Base-by-base conservation (phyloP, 1,140 invertebrate genomes). In the Ceratoteleas bidentatus region DNA sequence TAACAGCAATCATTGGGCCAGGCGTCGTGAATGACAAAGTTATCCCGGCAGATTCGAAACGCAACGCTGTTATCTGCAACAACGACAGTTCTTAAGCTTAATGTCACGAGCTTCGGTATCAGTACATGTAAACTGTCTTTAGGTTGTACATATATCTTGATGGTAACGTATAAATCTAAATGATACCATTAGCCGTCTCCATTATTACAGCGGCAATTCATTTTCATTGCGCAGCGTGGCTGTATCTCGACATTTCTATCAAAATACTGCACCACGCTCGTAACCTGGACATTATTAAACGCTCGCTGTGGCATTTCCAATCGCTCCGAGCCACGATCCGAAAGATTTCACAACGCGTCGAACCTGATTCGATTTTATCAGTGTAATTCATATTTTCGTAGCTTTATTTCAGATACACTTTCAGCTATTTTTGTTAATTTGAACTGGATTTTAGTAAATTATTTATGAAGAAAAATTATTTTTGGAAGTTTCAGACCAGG, bases 81-180 rank as follows among this genome's bases (percentile, higher is more conserved):
- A 70, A 2, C 8, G 14, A 33, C 32, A n/a, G 47, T 53, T 45
- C 57, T 70, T 53, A 61, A 45, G 11, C 47, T 70, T 61, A 70
- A 70, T 45, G 49, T 13, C 13, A 43, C 16, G 14, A 36, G 32
- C 15, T 70, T 43, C 57, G 34, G 36, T 72, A 62, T 62, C 68
- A 62, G 38, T 13, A 54, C 49, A 72, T 62, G 68, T 57, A 62
- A 57, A 73, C 58, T 64, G 70, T 64, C 70, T 73, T 73, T 64
- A 57, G 40, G 36, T 57, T 9, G 60, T 14, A 16, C 33, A 14
- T 73, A 64, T 64, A 64, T 57, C 60, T 73, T 64, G 52, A 64
- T 47, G 13, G 53, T 57, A 76, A 47, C 14, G 13, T 64, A 76
- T 76, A 76, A 76, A 76, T 76, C 72, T 75, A 66, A 75, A 66